These are phyloP conservation scores for Andricus curvator DNA, from an alignment of 2,888 invertebrate genomes.

Conservation along the genomic window DNA sequence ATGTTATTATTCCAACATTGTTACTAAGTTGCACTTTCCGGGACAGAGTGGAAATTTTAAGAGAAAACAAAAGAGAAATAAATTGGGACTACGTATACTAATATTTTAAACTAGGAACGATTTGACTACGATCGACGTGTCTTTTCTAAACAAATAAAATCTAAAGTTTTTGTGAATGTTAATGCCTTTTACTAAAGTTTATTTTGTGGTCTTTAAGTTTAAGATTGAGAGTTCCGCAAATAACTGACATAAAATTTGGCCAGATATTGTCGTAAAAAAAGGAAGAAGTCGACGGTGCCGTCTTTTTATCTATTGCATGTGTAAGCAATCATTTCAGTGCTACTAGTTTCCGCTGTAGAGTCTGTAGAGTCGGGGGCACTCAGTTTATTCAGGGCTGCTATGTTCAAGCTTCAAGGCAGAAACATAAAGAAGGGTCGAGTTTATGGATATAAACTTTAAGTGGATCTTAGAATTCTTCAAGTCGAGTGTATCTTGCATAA, in stretches of 20 bases:
- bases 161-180: not conserved
- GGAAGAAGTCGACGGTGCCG: not conserved
- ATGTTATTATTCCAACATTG: too few species aligned
- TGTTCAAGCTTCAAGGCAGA: not conserved
- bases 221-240: not conserved
- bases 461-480: not conserved
- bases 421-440: not conserved
- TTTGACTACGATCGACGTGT: too few species aligned
- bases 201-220: not conserved
- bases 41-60: too few species aligned
- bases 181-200: not conserved
- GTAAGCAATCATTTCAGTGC: not conserved
- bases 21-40: too few species aligned
- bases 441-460: not conserved
- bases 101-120: too few species aligned
- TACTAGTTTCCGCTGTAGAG: not conserved
- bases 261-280: not conserved
- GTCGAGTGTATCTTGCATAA: not conserved
- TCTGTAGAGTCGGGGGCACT: not conserved
- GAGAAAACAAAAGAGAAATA: not conserved
- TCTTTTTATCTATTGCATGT: not conserved
- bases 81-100: not conserved
- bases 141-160: not conserved
- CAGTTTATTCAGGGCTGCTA: not conserved
- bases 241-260: not conserved